Evolutionary conservation across 2,888 invertebrate species (phyloP), one percentile per base, ranked within the genome.

Genomic region (Synergus gifuensis): DNA sequence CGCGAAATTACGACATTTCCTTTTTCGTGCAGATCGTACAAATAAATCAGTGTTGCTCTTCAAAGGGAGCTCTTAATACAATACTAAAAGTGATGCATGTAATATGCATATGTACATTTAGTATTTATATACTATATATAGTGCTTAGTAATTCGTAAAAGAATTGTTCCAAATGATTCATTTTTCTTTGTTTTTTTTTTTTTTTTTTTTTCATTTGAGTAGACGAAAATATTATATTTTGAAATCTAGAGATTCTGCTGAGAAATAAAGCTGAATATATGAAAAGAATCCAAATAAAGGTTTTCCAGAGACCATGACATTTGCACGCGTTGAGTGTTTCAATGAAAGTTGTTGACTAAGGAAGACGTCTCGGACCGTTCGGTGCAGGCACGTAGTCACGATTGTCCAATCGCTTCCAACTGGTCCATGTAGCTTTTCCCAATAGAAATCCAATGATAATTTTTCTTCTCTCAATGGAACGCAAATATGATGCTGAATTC

Each of bases 1-100:
- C 16, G 22, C 16, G 16, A 36, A 49, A 69, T 69, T 49, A 69
- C 49, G 49, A 28, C n/a, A 69, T 28, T 69, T 69, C 22, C 69
- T 69, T 69, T 49, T 49, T 49, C 16, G 12, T 49, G 22, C 22
- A 69, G 22, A 69, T 67, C 22, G 18, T 67, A 44, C 44, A 67
- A 67, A 67, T 18, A 22, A 44, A 44, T 67, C 40, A 5, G 11
- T 42, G n/a, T 42, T 28, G 28, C 28, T 28, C 28, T 28, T 28
- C n/a, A 64, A 64, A 7, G 40, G n/a, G 40, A 18, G 14, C 12
- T 40, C 16, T 36, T 62, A 16, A 49, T 14, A 49, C 49, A 16
- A 49, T 14, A 49, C 49, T 12, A 16, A 49, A 49, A 46, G 46
- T 12, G 4, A 49, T 49, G 16, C 16, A 14, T 49, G 14, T 12